phyloP scores from a whole-genome alignment of 1,140 invertebrate species.

The Belonocnema kinseyi region DNA sequence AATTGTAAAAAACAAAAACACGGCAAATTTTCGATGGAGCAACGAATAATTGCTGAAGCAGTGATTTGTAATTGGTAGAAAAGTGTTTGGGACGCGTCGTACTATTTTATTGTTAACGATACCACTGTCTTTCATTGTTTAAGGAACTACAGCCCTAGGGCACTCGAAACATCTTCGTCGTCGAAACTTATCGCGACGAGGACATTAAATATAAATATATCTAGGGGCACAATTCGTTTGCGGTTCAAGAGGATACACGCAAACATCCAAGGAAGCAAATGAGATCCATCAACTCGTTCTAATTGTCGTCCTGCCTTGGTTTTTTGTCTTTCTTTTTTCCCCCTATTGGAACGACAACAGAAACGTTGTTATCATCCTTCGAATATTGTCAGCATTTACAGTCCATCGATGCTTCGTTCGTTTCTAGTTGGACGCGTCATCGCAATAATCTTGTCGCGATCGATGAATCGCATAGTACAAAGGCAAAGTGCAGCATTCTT shows the following conservation, averaged over 20 bases:
- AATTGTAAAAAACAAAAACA: background rate
- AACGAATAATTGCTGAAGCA: slow-evolving; percentile 10
- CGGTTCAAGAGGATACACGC: background rate
- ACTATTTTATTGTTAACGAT: slow-evolving; percentile 41
- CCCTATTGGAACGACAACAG: background rate
- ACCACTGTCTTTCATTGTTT: slow-evolving; percentile 48
- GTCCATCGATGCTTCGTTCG: slow-evolving; percentile 17
- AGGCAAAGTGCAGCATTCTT: slow-evolving; percentile 49
- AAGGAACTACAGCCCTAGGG: slow-evolving; percentile 52
- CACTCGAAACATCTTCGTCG: slow-evolving; percentile 15
- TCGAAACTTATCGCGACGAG: background rate
- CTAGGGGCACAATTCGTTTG: background rate
- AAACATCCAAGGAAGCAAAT: slow-evolving; percentile 3
- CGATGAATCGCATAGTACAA: slow-evolving; percentile 21
- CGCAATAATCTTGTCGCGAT: slow-evolving; percentile 20
- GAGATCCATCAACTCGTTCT: slow-evolving; percentile 32
- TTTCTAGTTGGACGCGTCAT: slow-evolving; percentile 18
- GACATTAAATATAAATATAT: background rate
- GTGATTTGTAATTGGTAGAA: slow-evolving; percentile 13
- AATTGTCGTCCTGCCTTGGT: background rate
- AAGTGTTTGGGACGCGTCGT: slow-evolving; percentile 38
- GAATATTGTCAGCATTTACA: slow-evolving; percentile 24
- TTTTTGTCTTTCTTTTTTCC: background rate
- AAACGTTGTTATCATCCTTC: background rate
- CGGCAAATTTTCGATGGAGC: slow-evolving; percentile 16